Evolutionary conservation across 2,888 invertebrate species (phyloP).

Genomic region (Apodemia hepburni): DNA sequence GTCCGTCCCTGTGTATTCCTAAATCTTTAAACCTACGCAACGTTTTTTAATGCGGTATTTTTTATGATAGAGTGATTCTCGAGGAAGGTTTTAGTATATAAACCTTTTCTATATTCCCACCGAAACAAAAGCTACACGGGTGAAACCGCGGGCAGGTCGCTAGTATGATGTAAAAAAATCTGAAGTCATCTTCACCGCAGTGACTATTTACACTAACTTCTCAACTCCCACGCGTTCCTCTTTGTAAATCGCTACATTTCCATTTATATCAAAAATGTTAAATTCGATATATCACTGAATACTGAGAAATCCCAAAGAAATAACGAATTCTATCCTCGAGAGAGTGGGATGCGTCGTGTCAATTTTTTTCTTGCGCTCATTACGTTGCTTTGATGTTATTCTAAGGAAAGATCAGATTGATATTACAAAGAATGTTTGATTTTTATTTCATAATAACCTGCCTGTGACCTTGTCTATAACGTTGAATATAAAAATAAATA

Average conservation of each 20-base stretch:
- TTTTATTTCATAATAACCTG: no score
- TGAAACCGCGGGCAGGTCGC: no score
- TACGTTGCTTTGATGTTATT: constrained; percentile 1
- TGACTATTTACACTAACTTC: background rate
- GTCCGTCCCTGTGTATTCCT: no score
- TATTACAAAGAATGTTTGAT: no score
- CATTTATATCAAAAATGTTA: constrained; percentile 5
- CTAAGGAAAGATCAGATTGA: background rate
- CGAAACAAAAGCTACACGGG: no score
- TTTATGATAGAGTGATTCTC: no score
- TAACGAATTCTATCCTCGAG: background rate
- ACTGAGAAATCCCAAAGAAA: background rate
- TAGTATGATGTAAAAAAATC: no score
- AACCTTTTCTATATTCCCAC: no score
- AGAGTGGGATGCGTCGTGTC: background rate
- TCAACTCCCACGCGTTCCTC: background rate
- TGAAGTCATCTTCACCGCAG: background rate
- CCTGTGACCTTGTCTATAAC: background rate
- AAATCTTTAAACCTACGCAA: no score
- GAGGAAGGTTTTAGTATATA: no score
- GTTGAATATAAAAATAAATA: background rate
- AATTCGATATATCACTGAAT: background rate
- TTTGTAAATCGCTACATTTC: background rate
- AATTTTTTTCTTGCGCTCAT: background rate
- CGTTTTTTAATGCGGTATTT: no score